A percentile compares a stretch with the other conserved stretches of the same genome.
phyloP scores from a whole-genome alignment of 2,113 vertebrate species.

The Pandion haliaetus region DNA sequence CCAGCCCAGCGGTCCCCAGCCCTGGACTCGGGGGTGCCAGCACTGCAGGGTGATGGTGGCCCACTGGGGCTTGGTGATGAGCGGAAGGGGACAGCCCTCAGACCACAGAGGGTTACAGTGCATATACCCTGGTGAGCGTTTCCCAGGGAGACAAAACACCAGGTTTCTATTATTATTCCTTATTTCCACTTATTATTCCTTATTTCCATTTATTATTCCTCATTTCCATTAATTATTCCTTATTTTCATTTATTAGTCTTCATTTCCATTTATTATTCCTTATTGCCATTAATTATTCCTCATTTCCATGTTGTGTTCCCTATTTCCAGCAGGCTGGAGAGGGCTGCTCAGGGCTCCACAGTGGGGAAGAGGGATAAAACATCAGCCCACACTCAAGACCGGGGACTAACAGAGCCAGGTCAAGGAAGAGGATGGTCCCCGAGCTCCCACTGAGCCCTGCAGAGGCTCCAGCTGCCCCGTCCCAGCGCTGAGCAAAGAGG shows the following conservation, averaged over 20 bases:
- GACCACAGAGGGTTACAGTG: accelerated
- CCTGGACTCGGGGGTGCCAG: accelerated
- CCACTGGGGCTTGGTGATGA: background rate
- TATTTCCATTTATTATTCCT: background rate
- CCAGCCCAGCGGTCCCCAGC: accelerated
- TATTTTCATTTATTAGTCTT: background rate
- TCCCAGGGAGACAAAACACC: background rate
- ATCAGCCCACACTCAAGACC: accelerated
- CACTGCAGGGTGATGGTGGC: background rate
- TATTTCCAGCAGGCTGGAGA: background rate
- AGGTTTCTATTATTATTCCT: background rate
- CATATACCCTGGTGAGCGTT: accelerated
- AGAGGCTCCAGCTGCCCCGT: background rate
- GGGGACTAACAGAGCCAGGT: accelerated
- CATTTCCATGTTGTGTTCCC: background rate
- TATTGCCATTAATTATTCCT: background rate
- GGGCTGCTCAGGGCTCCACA: background rate
- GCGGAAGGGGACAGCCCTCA: background rate
- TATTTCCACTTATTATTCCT: background rate
- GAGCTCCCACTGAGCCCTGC: background rate
- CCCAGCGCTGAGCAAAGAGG: background rate
- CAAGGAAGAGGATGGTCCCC: background rate
- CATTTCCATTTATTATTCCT: background rate
- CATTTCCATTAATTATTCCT: background rate
- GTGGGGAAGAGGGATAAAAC: background rate